Base-by-base conservation (phyloP, 2,113 vertebrate genomes). In the Atherinomorus stipes region DNA sequence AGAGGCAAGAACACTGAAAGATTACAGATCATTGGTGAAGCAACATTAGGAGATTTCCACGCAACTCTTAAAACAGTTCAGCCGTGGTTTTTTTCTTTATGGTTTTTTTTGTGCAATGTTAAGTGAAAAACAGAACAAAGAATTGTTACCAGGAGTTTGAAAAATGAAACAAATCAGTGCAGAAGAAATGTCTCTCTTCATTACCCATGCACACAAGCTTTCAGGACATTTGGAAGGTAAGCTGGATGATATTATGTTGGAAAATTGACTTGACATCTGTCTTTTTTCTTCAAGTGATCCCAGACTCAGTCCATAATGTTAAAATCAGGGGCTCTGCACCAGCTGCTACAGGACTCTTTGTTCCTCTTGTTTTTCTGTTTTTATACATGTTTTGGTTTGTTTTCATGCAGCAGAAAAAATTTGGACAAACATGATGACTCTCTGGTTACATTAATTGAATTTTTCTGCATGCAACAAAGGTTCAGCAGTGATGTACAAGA, bases 261-360 rank as follows among this genome's bases (percentile, higher is more conserved):
- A 6, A 11, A 52, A 53, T 47, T 42, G 22, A 50, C 37, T 52
- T 34, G 42, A 34, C 12, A 11, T 34, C 31, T 52, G 47, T 61
- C 42, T 19, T 26, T 6, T 50, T 19, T 52, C 34, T 44, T 22
- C 34, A n/a, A 42, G 37, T 25, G 44, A 31, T 44, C 49, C 16
- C 37, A 19, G n/a, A 34, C 37, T 71, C 19, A 51, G 13, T 22
- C 28, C 10, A 50, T n/a, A 42, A 31, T 63, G 25, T 31, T 49
- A 26, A 47, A 28, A 49, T 59, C 45, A 69, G 28, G 28, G 54
- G 42, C 11, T 49, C 42, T 23, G 21, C 23, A 4, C 53, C 18
- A 60, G 50, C 47, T 52, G 34, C 45, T 63, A 50, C 38, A 66
- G 26, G 19, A n/a, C 11, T 66, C 16, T n/a, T 25, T 57, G 8